Conservation (phyloP, 2,888 invertebrate genomes). For the Nineta flava region DNA sequence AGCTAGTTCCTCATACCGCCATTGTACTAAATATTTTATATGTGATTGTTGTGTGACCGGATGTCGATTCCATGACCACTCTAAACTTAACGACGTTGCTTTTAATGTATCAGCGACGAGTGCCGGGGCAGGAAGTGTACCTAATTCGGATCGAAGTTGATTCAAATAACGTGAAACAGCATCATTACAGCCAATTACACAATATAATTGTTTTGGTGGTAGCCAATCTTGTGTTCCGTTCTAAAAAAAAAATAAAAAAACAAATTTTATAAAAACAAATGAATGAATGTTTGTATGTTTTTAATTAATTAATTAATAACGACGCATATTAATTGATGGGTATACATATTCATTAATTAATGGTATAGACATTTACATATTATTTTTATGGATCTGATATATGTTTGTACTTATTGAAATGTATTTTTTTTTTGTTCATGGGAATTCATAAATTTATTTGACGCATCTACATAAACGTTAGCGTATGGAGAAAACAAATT, state of each 20-base stretch:
- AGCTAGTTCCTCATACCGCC: slow-evolving; percentile 52
- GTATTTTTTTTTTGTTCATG: too few relatives aligned
- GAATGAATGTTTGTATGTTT: neutral
- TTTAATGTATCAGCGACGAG: slow-evolving; percentile 62
- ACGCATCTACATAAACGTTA: too few relatives aligned
- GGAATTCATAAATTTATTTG: too few relatives aligned
- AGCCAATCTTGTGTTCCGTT: slow-evolving; percentile 52
- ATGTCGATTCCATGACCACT: slow-evolving; percentile 39
- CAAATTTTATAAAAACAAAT: neutral
- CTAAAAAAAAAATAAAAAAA: slow-evolving; percentile 28
- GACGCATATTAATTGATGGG: too few relatives aligned
- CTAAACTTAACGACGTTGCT: slow-evolving; percentile 60
- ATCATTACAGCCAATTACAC: slow-evolving; percentile 69
- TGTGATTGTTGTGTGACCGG: slow-evolving; percentile 24
- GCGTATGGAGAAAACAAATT: too few relatives aligned
- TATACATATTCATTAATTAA: too few relatives aligned
- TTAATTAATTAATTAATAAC: neutral
- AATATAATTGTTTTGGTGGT: slow-evolving; percentile 54
- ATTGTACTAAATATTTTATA: slow-evolving; percentile 40
- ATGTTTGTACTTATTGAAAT: too few relatives aligned
- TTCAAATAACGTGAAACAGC: slow-evolving; percentile 61
- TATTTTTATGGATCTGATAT: too few relatives aligned
- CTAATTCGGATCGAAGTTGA: slow-evolving; percentile 47
- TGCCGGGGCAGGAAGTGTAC: slow-evolving; percentile 56
- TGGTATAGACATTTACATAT: too few relatives aligned